These are phyloP conservation scores for Empidonax alnorum DNA, from an alignment of 2,113 vertebrate species.

Conservation along the genomic window DNA sequence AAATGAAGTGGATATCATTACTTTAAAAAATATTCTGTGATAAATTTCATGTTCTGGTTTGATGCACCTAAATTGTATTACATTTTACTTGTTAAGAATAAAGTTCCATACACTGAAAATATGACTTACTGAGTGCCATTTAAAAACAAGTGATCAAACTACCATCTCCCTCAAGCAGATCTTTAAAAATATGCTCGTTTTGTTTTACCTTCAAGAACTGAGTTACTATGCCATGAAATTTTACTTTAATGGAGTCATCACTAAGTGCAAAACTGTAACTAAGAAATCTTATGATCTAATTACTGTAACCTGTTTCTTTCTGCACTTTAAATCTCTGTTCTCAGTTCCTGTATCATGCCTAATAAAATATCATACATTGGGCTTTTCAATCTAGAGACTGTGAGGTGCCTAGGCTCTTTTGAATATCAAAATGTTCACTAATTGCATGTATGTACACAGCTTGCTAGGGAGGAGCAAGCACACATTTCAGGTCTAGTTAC, in stretches of 20 bases:
- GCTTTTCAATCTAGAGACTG: neutral
- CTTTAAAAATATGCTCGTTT: neutral
- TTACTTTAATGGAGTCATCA: neutral
- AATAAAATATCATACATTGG: neutral
- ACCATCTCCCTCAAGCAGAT: neutral
- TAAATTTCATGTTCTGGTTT: neutral
- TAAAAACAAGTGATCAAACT: neutral
- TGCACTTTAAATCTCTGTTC: neutral
- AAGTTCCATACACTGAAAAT: neutral
- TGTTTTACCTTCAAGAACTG: neutral
- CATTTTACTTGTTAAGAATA: neutral
- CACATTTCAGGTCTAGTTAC: neutral
- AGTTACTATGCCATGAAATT: neutral
- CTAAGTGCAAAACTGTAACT: neutral
- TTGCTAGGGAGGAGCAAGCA: neutral
- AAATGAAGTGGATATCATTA: neutral
- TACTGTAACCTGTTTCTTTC: neutral
- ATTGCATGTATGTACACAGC: fast-evolving
- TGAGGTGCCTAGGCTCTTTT: neutral
- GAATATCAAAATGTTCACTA: neutral
- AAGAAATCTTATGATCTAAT: neutral
- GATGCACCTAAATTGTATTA: neutral
- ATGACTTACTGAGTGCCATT: neutral
- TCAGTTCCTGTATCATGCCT: neutral
- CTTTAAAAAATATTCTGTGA: neutral